Evolutionary conservation across 2,113 vertebrate genomes (phyloP).

Genomic region (Stomatorhinus ivindoensis): DNA sequence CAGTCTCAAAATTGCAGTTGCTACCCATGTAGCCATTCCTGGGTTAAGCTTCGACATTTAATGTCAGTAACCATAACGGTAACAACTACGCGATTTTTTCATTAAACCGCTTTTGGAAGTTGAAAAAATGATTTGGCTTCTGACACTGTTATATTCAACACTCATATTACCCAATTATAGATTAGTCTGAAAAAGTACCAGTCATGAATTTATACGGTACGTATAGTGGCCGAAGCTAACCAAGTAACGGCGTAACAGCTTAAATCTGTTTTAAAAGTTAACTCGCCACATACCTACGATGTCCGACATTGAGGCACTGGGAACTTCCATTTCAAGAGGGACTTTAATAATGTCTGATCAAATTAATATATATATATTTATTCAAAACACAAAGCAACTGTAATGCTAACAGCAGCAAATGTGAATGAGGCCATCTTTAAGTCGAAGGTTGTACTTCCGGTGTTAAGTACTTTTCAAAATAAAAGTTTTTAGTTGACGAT

Average conservation of each 20-base stretch:
- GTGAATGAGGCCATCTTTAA: no score
- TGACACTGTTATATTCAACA: neutral
- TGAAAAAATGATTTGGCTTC: neutral
- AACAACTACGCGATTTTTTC: neutral
- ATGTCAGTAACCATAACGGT: neutral
- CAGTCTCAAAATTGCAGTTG: neutral
- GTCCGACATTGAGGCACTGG: neutral
- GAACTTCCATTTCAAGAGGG: neutral
- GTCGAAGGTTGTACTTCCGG: conserved; percentile 6
- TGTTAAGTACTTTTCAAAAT: neutral
- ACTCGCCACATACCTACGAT: neutral
- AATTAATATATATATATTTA: no score
- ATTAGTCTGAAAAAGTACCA: neutral
- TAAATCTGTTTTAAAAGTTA: neutral
- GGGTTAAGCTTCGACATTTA: neutral
- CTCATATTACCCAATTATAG: neutral
- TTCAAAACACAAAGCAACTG: neutral
- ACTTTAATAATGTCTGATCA: neutral
- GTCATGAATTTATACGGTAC: neutral
- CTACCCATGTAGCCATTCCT: neutral
- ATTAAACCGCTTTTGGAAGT: neutral
- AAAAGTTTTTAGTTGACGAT: neutral
- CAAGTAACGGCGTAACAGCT: neutral
- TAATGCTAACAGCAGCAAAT: neutral
- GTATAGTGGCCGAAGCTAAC: neutral